phyloP scores from a whole-genome alignment of 2,113 vertebrate species.

The Condylura cristata region DNA sequence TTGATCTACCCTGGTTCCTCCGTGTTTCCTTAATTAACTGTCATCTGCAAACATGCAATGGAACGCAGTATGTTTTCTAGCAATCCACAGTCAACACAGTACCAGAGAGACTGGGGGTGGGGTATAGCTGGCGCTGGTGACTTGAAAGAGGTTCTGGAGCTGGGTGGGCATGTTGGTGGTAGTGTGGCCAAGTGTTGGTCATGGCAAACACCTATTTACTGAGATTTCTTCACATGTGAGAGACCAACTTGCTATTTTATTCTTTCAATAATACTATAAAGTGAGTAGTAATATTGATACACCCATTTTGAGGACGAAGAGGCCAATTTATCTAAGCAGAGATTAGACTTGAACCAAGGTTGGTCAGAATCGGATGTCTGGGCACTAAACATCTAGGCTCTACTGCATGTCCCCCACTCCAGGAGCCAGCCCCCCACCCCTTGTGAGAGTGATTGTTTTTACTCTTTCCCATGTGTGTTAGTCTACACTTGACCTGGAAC shows the following conservation, averaged over 20 bases:
- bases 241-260: not conserved
- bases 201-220: too few species aligned
- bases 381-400: not conserved
- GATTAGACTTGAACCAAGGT: not conserved
- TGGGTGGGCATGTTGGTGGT: rapidly evolving
- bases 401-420: not conserved
- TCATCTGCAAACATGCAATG: slow-evolving; percentile 13
- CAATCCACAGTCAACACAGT: not conserved
- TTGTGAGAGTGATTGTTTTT: not conserved
- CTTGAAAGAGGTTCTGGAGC: not conserved
- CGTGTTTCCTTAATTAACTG: slow-evolving; percentile 47
- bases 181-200: rapidly evolving
- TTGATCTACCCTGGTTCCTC: slow-evolving; percentile 56
- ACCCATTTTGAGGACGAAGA: not conserved
- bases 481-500: not conserved
- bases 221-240: not conserved
- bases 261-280: not conserved
- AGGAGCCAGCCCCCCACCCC: not conserved
- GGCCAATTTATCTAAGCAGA: not conserved
- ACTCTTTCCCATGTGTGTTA: not conserved
- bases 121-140: rapidly evolving
- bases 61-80: not conserved
- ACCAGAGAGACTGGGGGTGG: not conserved
- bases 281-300: not conserved
- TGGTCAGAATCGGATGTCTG: not conserved